Evolutionary conservation across 2,797 vertebrate species (phyloP).

Genomic region (Meriones psammophilus): DNA sequence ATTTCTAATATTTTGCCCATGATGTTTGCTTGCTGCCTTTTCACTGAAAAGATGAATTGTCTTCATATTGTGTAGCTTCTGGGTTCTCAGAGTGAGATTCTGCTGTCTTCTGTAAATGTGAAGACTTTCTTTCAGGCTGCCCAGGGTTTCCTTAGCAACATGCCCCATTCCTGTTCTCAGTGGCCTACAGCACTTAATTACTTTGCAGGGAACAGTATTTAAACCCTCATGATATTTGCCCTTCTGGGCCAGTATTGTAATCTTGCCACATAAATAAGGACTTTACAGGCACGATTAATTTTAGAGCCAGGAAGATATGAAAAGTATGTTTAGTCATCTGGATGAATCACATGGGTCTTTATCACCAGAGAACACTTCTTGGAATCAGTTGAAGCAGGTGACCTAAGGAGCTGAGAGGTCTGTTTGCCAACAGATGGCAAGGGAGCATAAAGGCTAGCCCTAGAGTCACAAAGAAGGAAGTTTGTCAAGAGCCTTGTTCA

Average conservation of each 20-base stretch:
- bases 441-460: not conserved
- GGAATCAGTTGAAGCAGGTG: not conserved
- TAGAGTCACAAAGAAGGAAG: not conserved
- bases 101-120: not conserved
- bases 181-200: not conserved
- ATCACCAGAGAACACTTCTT: not conserved
- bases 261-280: not conserved
- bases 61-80: not conserved
- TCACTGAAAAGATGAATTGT: not conserved
- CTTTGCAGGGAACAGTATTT: not conserved
- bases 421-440: not conserved
- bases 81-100: not conserved
- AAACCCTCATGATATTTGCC: not conserved
- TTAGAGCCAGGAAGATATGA: not conserved
- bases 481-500: not conserved
- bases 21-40: conserved; percentile 9
- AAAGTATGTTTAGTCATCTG: not conserved
- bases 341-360: not conserved
- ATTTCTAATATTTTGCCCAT: not conserved
- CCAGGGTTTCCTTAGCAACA: not conserved
- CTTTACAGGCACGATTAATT: not conserved
- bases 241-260: not conserved
- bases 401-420: not conserved
- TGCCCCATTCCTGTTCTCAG: not conserved
- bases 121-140: not conserved